phyloP scores from a whole-genome alignment of 2,797 vertebrate genomes.

The Myripristis murdjan region DNA sequence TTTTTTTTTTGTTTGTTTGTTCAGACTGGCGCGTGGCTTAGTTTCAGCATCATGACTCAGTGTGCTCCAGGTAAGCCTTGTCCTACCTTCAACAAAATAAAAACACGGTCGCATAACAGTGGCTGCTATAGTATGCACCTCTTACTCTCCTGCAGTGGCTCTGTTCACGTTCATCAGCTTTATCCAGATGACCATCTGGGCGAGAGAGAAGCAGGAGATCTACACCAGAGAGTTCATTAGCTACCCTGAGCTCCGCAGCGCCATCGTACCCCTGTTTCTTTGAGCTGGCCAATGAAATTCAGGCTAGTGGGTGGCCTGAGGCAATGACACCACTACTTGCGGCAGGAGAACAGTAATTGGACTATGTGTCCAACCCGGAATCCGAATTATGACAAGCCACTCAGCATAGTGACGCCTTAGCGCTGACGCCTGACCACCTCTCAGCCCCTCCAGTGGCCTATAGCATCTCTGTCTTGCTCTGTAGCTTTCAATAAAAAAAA shows the following conservation, averaged over 20 bases:
- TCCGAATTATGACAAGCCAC: conserved; percentile 54
- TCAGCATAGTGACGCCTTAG: conserved; percentile 32
- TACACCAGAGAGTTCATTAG: conserved; percentile 88
- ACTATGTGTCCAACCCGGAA: conserved; percentile 60
- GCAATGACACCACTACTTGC: conserved; percentile 47
- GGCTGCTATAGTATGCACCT: conserved; percentile 21
- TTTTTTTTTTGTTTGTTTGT: conserved; percentile 25
- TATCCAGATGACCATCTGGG: conserved; percentile 86
- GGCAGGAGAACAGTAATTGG: conserved; percentile 66
- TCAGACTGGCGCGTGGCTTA: conserved; percentile 84
- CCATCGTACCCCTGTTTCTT: conserved; percentile 84
- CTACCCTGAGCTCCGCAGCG: conserved; percentile 81
- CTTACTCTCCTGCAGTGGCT: conserved; percentile 63
- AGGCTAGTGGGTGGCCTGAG: conserved; percentile 56
- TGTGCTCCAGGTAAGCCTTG: conserved; percentile 73
- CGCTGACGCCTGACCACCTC: conserved; percentile 23
- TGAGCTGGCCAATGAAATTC: conserved; percentile 66
- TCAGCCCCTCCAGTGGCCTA: conserved; percentile 30
- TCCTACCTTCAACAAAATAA: conserved; percentile 2
- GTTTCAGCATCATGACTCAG: conserved; percentile 86
- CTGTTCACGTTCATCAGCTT: conserved; percentile 81
- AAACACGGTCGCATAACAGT: conserved; percentile 9
- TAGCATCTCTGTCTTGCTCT: conserved; percentile 5
- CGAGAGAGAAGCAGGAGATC: conserved; percentile 84
- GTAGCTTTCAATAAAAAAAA: background rate